Evolutionary conservation across 2,888 invertebrate genomes (phyloP).

Genomic region (Mesodorylaimus sp.): DNA sequence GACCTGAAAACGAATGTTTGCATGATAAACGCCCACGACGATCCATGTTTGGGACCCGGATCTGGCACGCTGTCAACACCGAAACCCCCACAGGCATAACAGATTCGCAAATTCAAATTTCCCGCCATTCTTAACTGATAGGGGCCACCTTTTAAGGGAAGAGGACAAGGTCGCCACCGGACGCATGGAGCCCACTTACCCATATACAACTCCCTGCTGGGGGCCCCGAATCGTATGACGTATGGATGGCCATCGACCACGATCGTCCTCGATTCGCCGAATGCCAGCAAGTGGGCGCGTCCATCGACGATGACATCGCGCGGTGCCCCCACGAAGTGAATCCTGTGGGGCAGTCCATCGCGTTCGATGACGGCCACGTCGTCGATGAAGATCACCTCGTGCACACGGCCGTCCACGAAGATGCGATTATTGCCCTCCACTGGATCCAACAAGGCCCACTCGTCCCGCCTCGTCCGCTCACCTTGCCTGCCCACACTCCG

Average conservation of each 20-base stretch:
- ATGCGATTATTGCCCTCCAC: background rate
- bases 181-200: no score
- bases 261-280: no score
- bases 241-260: no score
- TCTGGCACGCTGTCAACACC: no score
- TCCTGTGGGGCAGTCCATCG: background rate
- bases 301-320: constrained; percentile 5
- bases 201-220: background rate
- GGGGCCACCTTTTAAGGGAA: no score
- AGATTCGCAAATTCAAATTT: no score
- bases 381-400: background rate
- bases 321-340: background rate
- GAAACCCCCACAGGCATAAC: no score
- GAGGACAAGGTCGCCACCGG: no score
- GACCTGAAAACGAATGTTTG: background rate
- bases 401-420: background rate
- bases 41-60: background rate
- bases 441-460: background rate
- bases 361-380: background rate
- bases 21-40: background rate
- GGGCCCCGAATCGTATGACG: constrained; percentile 1
- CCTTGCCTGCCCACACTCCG: background rate
- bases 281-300: background rate
- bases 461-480: background rate
- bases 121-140: no score